These are phyloP conservation scores for Neodiprion fabricii DNA, from an alignment of 1,140 invertebrate genomes.

Conservation along the genomic window DNA sequence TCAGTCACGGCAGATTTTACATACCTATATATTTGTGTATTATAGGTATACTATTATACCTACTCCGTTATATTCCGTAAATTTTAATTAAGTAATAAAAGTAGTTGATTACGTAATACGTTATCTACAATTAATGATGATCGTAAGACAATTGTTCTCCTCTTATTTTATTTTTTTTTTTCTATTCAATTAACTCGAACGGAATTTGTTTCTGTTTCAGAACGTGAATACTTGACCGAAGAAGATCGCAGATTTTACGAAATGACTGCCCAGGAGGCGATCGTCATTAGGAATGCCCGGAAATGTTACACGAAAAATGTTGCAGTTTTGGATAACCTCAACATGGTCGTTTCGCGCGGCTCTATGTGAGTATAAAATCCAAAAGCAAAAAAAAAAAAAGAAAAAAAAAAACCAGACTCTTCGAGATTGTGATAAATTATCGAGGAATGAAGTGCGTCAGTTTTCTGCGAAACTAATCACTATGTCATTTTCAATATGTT, in stretches of 20 bases:
- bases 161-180: too few species aligned
- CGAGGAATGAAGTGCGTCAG: not conserved
- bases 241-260: conserved; percentile 14
- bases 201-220: conserved; percentile 17
- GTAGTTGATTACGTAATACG: too few species aligned
- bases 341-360: conserved; percentile 69
- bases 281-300: conserved; percentile 62
- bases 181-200: too few species aligned
- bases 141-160: too few species aligned
- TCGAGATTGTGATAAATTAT: conserved; percentile 1
- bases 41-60: too few species aligned
- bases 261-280: conserved; percentile 54
- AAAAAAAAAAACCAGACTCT: too few species aligned
- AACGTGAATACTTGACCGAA: conserved; percentile 17
- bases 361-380: conserved; percentile 66
- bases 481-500: not conserved
- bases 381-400: not conserved
- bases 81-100: too few species aligned
- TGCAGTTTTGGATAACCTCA: conserved; percentile 66
- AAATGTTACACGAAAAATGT: conserved; percentile 66
- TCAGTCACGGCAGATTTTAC: too few species aligned
- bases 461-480: not conserved
- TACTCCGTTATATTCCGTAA: too few species aligned
- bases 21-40: too few species aligned
- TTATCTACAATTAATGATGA: too few species aligned